phyloP scores from a whole-genome alignment of 2,113 vertebrate species.

The Ramphastos sulfuratus region DNA sequence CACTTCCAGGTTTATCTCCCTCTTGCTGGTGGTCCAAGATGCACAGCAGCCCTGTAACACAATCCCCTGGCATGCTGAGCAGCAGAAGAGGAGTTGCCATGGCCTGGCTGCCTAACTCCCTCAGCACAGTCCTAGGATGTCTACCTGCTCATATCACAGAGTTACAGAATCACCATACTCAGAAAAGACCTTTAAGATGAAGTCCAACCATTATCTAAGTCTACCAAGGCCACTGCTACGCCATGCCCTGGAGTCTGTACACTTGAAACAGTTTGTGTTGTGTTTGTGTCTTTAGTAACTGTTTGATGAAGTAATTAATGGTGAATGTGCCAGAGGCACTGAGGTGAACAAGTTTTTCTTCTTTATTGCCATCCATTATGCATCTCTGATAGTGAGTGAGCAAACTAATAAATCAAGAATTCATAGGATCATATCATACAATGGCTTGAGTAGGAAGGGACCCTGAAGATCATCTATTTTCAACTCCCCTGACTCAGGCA shows the following conservation, averaged over 20 bases:
- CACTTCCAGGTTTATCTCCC: not conserved
- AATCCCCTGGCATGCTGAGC: not conserved
- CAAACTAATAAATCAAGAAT: conserved; percentile 51
- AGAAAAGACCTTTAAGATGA: too few relatives aligned
- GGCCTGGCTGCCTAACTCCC: not conserved
- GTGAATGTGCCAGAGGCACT: conserved; percentile 73
- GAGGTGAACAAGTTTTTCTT: conserved; percentile 71
- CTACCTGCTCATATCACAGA: conserved; percentile 3
- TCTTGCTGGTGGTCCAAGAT: not conserved
- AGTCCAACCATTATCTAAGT: too few relatives aligned
- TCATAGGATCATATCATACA: not conserved
- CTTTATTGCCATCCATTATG: conserved; percentile 38
- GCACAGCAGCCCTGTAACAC: not conserved
- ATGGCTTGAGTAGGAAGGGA: too few relatives aligned
- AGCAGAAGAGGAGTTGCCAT: not conserved
- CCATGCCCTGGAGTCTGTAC: not conserved
- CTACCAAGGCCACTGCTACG: too few relatives aligned
- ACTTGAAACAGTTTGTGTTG: conserved; percentile 49
- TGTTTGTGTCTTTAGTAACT: conserved; percentile 73
- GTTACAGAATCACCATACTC: too few relatives aligned
- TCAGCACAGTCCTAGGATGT: not conserved
- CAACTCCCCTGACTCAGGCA: too few relatives aligned
- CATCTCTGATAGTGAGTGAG: conserved; percentile 45
- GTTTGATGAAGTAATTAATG: conserved; percentile 85
- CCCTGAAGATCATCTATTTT: too few relatives aligned